Base-by-base conservation (phyloP, 2,113 vertebrate genomes). In the Thoracochromis brauschi region DNA sequence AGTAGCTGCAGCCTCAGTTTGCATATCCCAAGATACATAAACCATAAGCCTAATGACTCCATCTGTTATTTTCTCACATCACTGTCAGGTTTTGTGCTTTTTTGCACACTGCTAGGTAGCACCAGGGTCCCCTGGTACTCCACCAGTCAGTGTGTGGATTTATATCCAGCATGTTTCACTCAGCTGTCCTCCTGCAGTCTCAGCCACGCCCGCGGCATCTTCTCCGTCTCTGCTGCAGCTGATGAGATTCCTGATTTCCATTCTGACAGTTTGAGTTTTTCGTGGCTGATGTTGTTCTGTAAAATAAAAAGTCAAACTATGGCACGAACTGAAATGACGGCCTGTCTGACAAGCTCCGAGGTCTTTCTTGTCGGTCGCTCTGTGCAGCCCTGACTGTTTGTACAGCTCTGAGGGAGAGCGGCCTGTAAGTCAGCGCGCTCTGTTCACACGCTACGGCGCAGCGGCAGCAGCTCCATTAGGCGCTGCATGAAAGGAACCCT, bases 261-360 rank as follows among this genome's bases (percentile, higher is more conserved):
- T 13, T 49, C 10, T 78, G 71, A 49, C 42, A 29, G 42, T 49
- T n/a, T 29, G 9, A 19, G 42, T 47, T 75, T 71, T 47, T 47
- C 14, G 2, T 29, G 9, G 14, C 68, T 29, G 68, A 75, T 78
- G 24, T 47, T 47, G 40, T 49, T 78, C 24, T 78, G 42, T 78
- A 49, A 78, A 78, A 75, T 75, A 75, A 47, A 75, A 75, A 29
- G 71, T 75, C 21, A 12, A 78, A 49, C 14, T 13, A 40, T 1
- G 2, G 0, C 9, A 19, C 6, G 3, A 11, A 26, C 40, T 51
- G 45, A 79, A n/a, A 0, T 33, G 17, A 47, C 45, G 16, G 42
- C 8, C 63, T 31, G 11, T 79, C 55, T 47, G 80, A 73, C 78
- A 54, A 54, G 78, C 75, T 53, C n/a, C 31, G 55, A 84, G 83